phyloP scores from a whole-genome alignment of 2,888 invertebrate genomes.

The Lochmaea crataegi region DNA sequence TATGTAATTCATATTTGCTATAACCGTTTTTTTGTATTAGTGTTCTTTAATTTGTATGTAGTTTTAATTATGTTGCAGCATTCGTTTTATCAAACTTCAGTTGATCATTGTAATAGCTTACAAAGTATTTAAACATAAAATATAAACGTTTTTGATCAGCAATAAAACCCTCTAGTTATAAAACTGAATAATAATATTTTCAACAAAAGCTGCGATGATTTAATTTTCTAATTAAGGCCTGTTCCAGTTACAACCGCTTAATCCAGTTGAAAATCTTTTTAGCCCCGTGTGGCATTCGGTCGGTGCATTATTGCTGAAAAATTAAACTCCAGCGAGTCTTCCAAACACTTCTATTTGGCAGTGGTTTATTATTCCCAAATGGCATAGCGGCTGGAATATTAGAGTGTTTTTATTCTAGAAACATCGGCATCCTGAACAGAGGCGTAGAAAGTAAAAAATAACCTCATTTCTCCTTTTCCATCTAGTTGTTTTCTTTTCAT shows the following conservation, averaged over 20 bases:
- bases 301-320: slow-evolving; percentile 44
- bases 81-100: too few species aligned
- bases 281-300: slow-evolving; percentile 18
- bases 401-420: slow-evolving; percentile 50
- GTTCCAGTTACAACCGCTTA: slow-evolving; percentile 25
- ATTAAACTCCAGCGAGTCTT: slow-evolving; percentile 48
- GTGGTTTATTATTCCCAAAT: slow-evolving; percentile 56
- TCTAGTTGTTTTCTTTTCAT: too few species aligned
- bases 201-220: slow-evolving; percentile 12
- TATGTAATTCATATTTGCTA: too few species aligned
- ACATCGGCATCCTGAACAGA: slow-evolving; percentile 15
- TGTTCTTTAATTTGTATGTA: too few species aligned
- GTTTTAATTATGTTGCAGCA: too few species aligned
- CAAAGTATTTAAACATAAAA: too few species aligned
- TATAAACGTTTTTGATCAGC: background rate
- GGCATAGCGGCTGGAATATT: slow-evolving; percentile 54
- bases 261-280: slow-evolving; percentile 23
- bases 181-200: background rate
- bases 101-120: too few species aligned
- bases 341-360: slow-evolving; percentile 53
- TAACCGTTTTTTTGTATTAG: too few species aligned
- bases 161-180: background rate
- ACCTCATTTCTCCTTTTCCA: background rate
- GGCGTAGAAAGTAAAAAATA: background rate
- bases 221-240: slow-evolving; percentile 33